Conservation (phyloP, 2,797 vertebrate species). For the Trachurus trachurus region DNA sequence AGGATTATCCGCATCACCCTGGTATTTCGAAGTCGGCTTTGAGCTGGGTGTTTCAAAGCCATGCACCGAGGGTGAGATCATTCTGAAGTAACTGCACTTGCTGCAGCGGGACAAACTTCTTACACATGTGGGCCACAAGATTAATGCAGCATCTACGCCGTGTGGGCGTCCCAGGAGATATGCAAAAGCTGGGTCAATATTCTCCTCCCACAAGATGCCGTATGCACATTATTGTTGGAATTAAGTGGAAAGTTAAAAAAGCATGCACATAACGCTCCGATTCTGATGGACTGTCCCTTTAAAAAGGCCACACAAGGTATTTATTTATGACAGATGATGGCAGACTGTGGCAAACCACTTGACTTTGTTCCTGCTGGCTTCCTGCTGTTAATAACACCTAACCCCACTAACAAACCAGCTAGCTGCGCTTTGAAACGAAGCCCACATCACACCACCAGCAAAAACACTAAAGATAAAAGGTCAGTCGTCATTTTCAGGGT, state of each 20-base stretch:
- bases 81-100: constrained; percentile 27
- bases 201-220: constrained; percentile 57
- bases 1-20: constrained; percentile 52
- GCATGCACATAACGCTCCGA: not conserved
- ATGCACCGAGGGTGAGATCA: constrained; percentile 62
- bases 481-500: constrained; percentile 54
- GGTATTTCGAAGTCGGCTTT: constrained; percentile 12
- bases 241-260: not conserved
- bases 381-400: constrained; percentile 50
- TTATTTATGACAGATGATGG: constrained; percentile 30
- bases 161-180: constrained; percentile 61
- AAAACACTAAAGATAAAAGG: constrained; percentile 58
- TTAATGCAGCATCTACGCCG: constrained; percentile 55
- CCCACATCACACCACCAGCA: constrained; percentile 3
- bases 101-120: constrained; percentile 39
- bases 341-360: constrained; percentile 39
- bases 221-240: constrained; percentile 32
- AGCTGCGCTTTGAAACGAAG: constrained; percentile 26
- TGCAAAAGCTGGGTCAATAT: constrained; percentile 54
- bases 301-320: constrained; percentile 15
- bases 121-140: constrained; percentile 64
- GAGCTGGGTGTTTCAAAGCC: constrained; percentile 57
- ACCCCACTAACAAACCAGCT: constrained; percentile 1
- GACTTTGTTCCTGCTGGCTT: constrained; percentile 41
- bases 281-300: constrained; percentile 18